A percentile compares a stretch with the other conserved stretches of the same genome.
Evolutionary conservation across 2,888 invertebrate genomes (phyloP).

Genomic region (Drosophila austrosaltans): DNA sequence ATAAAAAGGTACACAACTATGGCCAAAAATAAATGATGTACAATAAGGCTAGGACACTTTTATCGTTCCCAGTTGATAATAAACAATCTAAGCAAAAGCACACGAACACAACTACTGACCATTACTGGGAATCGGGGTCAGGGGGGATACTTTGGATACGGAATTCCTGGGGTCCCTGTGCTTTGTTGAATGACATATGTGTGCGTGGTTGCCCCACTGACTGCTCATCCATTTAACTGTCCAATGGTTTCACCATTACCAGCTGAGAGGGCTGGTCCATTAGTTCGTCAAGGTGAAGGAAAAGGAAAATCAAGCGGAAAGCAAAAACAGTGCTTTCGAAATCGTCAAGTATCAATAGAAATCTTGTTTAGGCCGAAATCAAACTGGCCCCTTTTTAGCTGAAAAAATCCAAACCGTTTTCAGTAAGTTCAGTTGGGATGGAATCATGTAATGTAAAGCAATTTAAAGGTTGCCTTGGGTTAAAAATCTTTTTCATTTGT

Average conservation of each 20-base stretch:
- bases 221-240: conserved; percentile 76
- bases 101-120: conserved; percentile 20
- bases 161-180: conserved; percentile 27
- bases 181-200: conserved; percentile 75
- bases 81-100: conserved; percentile 67
- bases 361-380: too few species aligned
- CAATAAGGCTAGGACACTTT: conserved; percentile 75
- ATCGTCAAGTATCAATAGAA: neutral
- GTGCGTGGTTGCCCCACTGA: conserved; percentile 68
- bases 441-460: too few species aligned
- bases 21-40: conserved; percentile 74
- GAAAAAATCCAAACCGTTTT: too few species aligned
- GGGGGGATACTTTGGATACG: neutral
- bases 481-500: too few species aligned
- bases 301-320: neutral
- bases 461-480: too few species aligned
- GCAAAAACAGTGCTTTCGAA: neutral
- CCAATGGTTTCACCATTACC: conserved; percentile 53
- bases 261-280: conserved; percentile 29
- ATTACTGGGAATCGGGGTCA: conserved; percentile 14
- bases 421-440: too few species aligned
- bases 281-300: neutral
- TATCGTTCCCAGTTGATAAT: conserved; percentile 77
- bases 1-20: conserved; percentile 46
- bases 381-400: too few species aligned